Conservation (phyloP, 2,888 invertebrate genomes). For the Eristalis pertinax region DNA sequence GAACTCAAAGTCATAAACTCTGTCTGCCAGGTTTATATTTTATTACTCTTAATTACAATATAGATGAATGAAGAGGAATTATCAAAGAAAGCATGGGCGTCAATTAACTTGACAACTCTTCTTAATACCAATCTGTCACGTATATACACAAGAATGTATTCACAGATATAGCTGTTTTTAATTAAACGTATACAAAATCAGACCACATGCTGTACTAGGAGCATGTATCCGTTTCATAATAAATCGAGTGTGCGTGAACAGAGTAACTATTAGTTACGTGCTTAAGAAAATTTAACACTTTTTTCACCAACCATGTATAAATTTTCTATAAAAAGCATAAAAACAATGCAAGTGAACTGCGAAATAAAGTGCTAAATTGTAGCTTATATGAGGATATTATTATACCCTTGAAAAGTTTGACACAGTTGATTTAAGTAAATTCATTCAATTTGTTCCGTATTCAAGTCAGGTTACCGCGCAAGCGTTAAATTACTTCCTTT, state of each 20-base stretch:
- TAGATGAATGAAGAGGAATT: no score
- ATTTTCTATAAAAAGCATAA: not conserved
- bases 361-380: not conserved
- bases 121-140: no score
- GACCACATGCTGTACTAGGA: not conserved
- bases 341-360: not conserved
- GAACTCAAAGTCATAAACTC: no score
- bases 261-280: not conserved
- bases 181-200: no score
- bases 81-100: no score
- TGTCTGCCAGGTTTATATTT: no score
- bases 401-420: not conserved
- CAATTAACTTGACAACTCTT: no score
- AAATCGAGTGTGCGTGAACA: not conserved
- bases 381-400: not conserved
- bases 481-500: not conserved
- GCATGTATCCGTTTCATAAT: not conserved
- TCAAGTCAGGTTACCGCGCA: not conserved
- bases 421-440: not conserved
- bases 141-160: no score
- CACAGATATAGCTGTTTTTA: no score
- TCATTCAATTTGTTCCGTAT: not conserved
- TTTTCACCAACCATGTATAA: not conserved
- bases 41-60: no score
- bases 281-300: not conserved